These are phyloP conservation scores for Drosophila picticornis DNA, from an alignment of 2,888 invertebrate genomes.

Conservation along the genomic window DNA sequence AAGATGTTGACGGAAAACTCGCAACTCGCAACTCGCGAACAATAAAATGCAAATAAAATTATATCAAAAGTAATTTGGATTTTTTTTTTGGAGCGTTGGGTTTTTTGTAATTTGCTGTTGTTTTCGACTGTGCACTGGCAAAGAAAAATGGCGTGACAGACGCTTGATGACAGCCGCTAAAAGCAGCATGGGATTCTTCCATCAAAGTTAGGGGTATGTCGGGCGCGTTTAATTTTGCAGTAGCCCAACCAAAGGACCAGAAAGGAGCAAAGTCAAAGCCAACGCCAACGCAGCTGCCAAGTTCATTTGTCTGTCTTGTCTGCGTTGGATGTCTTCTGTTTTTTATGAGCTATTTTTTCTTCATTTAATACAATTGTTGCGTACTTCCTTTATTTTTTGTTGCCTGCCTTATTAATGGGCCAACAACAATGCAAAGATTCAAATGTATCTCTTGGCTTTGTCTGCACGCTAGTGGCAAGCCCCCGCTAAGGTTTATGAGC, in stretches of 20 bases:
- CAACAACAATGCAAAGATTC: conserved; percentile 64
- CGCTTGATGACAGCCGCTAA: conserved; percentile 49
- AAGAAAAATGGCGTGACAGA: conserved; percentile 47
- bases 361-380: conserved; percentile 79
- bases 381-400: conserved; percentile 31
- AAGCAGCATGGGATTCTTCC: conserved; percentile 9
- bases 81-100: conserved; percentile 39
- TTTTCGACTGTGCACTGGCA: conserved; percentile 24
- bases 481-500: conserved; percentile 61
- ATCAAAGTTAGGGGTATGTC: conserved; percentile 22
- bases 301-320: conserved; percentile 54
- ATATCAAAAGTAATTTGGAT: conserved; percentile 75
- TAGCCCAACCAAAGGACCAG: conserved; percentile 27
- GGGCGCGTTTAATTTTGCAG: conserved; percentile 69
- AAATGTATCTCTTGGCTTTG: conserved; percentile 69
- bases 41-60: conserved; percentile 74
- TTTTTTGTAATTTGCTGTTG: conserved; percentile 16
- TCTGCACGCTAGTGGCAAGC: conserved; percentile 40
- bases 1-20: conserved; percentile 37
- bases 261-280: conserved; percentile 17
- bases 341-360: conserved; percentile 55
- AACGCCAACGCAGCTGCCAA: conserved; percentile 45
- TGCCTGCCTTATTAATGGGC: conserved; percentile 74
- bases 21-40: conserved; percentile 24
- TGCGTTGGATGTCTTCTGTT: conserved; percentile 37